A percentile compares a stretch with the other conserved stretches of the same genome.
These are phyloP conservation scores for Agrenia bidenticulata DNA, from an alignment of 2,888 invertebrate genomes.

Conservation along the genomic window DNA sequence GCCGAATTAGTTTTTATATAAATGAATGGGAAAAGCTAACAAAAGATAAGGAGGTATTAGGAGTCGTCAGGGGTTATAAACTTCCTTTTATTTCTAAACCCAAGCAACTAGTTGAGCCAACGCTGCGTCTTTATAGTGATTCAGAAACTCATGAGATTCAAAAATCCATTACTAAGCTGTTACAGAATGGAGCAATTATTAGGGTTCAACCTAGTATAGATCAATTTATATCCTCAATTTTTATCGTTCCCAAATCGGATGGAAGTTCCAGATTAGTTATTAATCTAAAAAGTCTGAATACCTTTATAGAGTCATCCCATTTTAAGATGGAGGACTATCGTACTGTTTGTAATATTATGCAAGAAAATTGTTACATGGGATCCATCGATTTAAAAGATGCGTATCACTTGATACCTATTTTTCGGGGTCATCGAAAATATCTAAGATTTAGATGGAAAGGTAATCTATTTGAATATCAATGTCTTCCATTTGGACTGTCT, in stretches of 20 bases:
- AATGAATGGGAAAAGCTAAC: conserved; percentile 22
- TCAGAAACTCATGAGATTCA: background rate
- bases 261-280: conserved; percentile 5
- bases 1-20: conserved; percentile 7
- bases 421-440: background rate
- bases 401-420: conserved; percentile 2
- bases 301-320: background rate
- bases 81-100: conserved; percentile 12
- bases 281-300: conserved; percentile 12
- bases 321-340: conserved; percentile 13
- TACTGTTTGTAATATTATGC: background rate
- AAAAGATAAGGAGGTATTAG: conserved; percentile 11
- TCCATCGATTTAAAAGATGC: conserved; percentile 13
- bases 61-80: conserved; percentile 17
- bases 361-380: conserved; percentile 4
- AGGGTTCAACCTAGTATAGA: background rate
- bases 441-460: conserved; percentile 9
- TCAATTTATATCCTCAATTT: conserved; percentile 13
- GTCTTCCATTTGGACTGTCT: conserved; percentile 18
- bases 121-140: background rate
- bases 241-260: conserved; percentile 9
- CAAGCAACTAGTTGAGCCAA: background rate
- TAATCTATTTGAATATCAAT: conserved; percentile 11
- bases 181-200: background rate
- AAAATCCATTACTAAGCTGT: background rate